Base-by-base conservation (phyloP, 2,113 vertebrate species). In the Odontophorus gujanensis region DNA sequence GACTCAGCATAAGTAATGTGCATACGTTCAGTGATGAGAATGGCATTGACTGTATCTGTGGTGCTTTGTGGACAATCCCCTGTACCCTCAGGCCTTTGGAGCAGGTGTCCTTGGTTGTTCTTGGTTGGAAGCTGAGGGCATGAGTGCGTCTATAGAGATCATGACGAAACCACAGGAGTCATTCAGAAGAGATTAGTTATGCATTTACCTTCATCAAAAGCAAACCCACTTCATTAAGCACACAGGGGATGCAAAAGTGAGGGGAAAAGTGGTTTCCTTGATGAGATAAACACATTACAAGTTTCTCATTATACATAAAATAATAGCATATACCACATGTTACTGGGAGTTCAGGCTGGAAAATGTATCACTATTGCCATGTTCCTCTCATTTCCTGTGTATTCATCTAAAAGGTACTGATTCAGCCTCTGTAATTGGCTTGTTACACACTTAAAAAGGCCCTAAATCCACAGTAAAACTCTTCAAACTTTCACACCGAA, bases 401-500 rank as follows among this genome's bases (percentile, higher is more conserved):
- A 92, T 97, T 95, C 93, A 95, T 89, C 82, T 45, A 7, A 22
- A 69, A 95, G 89, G 82, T 83, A 53, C 91, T 94, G 95, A 97
- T 92, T 95, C 91, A 95, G 85, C 57, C 68, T 40, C 76, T 90
- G 28, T 71, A 78, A 91, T 50, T 88, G 85, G 24, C 85, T 95
- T 86, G 85, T 91, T 90, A 80, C 47, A 59, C 34, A 43, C 65
- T 92, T 67, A n/a, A 71, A 24, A 28, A 28, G 9, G 9, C 6
- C 3, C n/a, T 43, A 90, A 90, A 84, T 75, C 73, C 28, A 42
- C 77, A 86, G 48, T 43, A 89, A 58, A 89, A 72, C 79, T 90
- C 87, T 86, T 91, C 34, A 78, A 78, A 91, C 34, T 95, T 86
- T 6, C 47, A 30, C 7, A 0, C 20, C 40, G 75, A 83, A 83